phyloP scores from a whole-genome alignment of 2,888 invertebrate genomes.

The Drosophila cracens region DNA sequence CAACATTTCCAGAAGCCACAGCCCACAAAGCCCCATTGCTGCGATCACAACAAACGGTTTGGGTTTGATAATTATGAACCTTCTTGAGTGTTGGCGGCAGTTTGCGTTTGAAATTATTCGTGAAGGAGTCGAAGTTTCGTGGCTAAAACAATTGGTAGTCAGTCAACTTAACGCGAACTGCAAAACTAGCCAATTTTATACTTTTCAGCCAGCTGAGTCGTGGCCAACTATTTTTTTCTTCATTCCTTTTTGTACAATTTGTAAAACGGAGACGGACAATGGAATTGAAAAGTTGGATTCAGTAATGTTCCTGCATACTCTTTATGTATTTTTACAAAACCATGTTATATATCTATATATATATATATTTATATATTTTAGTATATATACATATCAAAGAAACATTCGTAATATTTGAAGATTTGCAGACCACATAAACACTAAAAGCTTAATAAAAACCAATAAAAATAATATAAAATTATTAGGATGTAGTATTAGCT shows the following conservation, averaged over 20 bases:
- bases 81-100: conserved; percentile 76
- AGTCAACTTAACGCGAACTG: conserved; percentile 78
- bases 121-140: conserved; percentile 70
- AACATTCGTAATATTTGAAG: neutral
- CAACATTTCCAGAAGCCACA: conserved; percentile 73
- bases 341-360: neutral
- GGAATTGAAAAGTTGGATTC: neutral
- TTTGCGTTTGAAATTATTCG: conserved; percentile 78
- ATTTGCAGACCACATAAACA: neutral
- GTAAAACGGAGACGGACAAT: conserved; percentile 67
- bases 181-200: conserved; percentile 75
- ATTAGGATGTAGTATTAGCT: neutral
- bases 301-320: conserved; percentile 14
- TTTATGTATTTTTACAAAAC: neutral
- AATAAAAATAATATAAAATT: neutral
- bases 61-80: conserved; percentile 74
- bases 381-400: too few relatives aligned
- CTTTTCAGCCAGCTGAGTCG: conserved; percentile 57
- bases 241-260: conserved; percentile 61
- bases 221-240: conserved; percentile 60
- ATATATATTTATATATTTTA: neutral
- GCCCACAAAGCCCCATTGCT: conserved; percentile 39
- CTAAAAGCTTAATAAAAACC: neutral
- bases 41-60: conserved; percentile 31
- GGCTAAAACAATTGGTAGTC: conserved; percentile 77